Base-by-base conservation (phyloP, 2,113 vertebrate species). In the Chaetorhynchus papuensis region DNA sequence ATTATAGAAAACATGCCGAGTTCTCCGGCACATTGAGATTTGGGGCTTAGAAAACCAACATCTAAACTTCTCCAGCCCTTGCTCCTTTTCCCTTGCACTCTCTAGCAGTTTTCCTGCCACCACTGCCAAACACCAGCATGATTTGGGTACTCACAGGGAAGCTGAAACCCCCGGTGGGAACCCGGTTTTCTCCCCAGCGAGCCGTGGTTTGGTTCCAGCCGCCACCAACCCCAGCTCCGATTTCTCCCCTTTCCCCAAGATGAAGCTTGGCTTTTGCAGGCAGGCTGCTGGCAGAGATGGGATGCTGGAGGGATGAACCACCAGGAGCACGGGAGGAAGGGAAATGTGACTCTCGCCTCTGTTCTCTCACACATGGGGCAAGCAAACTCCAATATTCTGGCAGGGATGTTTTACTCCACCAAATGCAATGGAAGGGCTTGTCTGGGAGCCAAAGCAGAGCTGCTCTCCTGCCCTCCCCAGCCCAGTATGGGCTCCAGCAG, bases 301-400 rank as follows among this genome's bases (percentile, higher is more conserved):
- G 56, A 15, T 3, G 2, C 59, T 64, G 89, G 41, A 52, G 35
- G 41, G 30, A 31, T 0, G 1, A 75, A 78, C 35, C 59, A 37
- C 13, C n/a, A 61, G 47, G 42, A 88, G 17, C 16, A 12, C 0
- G 0, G 12, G 23, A 83, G 17, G 64, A 57, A 49, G 42, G 82
- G 35, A 42, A 84, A 77, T 1, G 4, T 3, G 7, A 50, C 56
- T 57, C 24, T 77, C 0, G 0, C 15, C 37, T 81, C 84, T 81
- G n/a, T 45, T 3, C 0, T 37, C 61, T 79, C 1, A 1, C 1
- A 1, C 19, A 17, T 0, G 2, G 63, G 37, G 7, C 21, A 24
- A 13, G 16, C 33, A 65, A 87, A 69, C 33, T 31, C 33, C 35
- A 8, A 0, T 7, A 14, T 63, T 54, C 35, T 6, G 10, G 10